These are phyloP conservation scores for Artemisiospiza belli DNA, from an alignment of 2,113 vertebrate species.

Conservation along the genomic window DNA sequence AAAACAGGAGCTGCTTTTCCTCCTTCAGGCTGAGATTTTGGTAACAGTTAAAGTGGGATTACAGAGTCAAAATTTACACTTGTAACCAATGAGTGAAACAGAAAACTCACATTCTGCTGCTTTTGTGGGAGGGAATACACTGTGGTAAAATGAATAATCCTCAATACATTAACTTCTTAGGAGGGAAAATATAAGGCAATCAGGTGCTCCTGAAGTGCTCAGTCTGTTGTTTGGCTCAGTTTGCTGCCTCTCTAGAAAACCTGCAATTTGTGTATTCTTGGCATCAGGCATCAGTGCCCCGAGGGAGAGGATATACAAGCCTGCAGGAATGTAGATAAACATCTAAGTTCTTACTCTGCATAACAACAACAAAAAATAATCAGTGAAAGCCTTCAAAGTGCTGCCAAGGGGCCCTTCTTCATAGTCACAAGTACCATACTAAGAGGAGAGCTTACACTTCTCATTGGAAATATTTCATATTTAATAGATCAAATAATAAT, in stretches of 20 bases:
- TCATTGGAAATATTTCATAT: not conserved
- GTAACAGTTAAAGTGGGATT: not conserved
- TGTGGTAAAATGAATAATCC: not conserved
- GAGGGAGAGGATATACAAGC: constrained; percentile 18
- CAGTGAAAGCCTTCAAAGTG: not conserved
- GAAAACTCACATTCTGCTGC: not conserved
- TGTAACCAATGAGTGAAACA: not conserved
- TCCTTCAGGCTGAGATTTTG: not conserved
- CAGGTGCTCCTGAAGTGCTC: not conserved
- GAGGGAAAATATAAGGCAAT: not conserved
- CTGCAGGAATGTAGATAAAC: constrained; percentile 47
- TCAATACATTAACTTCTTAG: not conserved
- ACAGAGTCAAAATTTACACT: not conserved
- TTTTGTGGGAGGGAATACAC: not conserved
- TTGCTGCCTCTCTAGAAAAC: not conserved
- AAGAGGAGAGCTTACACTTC: not conserved
- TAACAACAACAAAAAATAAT: not conserved
- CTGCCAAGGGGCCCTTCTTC: not conserved
- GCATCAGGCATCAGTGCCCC: not conserved
- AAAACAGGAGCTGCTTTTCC: not conserved
- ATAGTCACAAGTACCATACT: not conserved
- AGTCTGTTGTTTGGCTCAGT: not conserved
- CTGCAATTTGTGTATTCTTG: not conserved
- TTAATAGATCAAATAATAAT: not conserved
- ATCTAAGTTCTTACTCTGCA: not conserved